These are phyloP conservation scores for Picathartes gymnocephalus DNA, from an alignment of 2,113 vertebrate species.

Conservation along the genomic window DNA sequence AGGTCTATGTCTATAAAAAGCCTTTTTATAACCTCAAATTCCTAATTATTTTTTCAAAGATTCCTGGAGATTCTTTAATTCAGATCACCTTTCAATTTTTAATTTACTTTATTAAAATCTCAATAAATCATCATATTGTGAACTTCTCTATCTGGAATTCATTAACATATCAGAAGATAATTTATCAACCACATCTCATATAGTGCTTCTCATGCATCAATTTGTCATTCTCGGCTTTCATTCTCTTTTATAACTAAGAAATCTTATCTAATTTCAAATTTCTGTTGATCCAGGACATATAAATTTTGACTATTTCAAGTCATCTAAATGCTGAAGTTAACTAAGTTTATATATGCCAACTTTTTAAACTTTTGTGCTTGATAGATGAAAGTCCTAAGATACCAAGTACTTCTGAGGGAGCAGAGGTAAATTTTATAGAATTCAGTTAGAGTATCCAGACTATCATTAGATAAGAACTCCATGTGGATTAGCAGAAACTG, in stretches of 20 bases:
- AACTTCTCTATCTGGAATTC: conserved; percentile 23
- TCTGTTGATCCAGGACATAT: not conserved
- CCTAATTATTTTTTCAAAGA: conserved; percentile 31
- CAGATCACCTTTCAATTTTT: conserved; percentile 51
- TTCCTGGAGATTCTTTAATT: conserved; percentile 20
- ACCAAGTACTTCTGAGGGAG: not conserved
- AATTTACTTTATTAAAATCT: conserved; percentile 52
- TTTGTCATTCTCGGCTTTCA: conserved; percentile 36
- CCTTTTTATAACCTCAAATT: not conserved
- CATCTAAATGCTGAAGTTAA: not conserved
- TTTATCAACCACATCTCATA: conserved; percentile 52
- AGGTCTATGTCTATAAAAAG: conserved; percentile 13
- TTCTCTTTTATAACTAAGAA: conserved; percentile 15
- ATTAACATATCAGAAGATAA: conserved; percentile 65
- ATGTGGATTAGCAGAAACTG: not conserved
- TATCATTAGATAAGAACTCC: not conserved
- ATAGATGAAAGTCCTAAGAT: not conserved
- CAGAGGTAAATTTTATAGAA: not conserved
- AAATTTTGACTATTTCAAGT: not conserved
- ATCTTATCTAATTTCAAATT: not conserved
- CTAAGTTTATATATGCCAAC: not conserved
- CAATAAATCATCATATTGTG: conserved; percentile 32
- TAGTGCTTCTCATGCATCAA: conserved; percentile 49
- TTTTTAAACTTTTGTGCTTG: not conserved
- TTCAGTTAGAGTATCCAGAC: not conserved